Percentiles rank a stretch among this genome's conserved stretches.
These are phyloP conservation scores for Tachina fera DNA, from an alignment of 2,888 invertebrate genomes.

Conservation along the genomic window DNA sequence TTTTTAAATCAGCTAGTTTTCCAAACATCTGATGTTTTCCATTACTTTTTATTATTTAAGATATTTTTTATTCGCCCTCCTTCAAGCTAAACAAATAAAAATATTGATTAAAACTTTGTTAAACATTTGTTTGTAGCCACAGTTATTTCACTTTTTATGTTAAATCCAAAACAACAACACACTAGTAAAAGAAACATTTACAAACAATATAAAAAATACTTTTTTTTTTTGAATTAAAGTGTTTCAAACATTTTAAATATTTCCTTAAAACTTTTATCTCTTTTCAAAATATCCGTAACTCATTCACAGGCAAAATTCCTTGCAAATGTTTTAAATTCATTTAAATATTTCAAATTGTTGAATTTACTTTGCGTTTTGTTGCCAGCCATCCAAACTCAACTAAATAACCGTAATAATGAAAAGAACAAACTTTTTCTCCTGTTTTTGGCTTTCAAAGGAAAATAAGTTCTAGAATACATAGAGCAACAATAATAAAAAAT, in stretches of 20 bases:
- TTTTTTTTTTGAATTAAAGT: not conserved
- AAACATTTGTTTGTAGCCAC: no score
- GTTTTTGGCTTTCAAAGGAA: constrained; percentile 1
- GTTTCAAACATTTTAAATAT: constrained; percentile 16
- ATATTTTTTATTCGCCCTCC: no score
- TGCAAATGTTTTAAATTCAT: constrained; percentile 19
- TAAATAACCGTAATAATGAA: constrained; percentile 54
- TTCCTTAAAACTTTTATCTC: not conserved
- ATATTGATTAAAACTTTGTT: no score
- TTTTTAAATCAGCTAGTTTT: no score
- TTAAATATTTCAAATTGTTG: constrained; percentile 27
- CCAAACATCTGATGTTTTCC: no score
- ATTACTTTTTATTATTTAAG: no score
- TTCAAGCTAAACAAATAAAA: no score
- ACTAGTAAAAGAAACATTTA: no score
- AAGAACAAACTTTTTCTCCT: constrained; percentile 29
- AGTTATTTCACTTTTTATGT: no score
- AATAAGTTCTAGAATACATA: not conserved
- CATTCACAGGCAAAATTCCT: constrained; percentile 30
- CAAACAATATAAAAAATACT: no score
- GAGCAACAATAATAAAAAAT: constrained; percentile 47
- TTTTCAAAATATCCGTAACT: constrained; percentile 6
- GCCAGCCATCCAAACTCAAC: constrained; percentile 53
- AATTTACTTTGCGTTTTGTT: constrained; percentile 25
- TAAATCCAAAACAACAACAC: no score